These are phyloP conservation scores for Luehdorfia chinensis DNA, from an alignment of 1,140 invertebrate genomes.

Conservation along the genomic window DNA sequence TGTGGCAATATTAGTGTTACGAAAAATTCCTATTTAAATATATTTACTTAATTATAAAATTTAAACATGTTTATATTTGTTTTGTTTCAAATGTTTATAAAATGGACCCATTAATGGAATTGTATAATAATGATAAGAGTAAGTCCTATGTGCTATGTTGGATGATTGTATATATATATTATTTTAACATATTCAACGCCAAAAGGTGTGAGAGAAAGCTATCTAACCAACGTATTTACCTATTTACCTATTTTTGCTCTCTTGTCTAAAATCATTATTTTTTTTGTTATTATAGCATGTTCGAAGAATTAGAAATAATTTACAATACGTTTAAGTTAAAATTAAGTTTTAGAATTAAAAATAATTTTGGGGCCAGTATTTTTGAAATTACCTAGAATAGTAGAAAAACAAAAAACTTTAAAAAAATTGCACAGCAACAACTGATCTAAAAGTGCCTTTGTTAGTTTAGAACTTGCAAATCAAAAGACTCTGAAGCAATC, in stretches of 20 bases:
- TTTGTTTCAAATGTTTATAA: conserved; percentile 61
- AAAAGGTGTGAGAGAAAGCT: too few relatives aligned
- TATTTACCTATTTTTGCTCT: too few relatives aligned
- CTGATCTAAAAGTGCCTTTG: not conserved
- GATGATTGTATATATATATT: not conserved
- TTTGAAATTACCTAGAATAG: conserved; percentile 45
- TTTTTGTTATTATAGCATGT: conserved; percentile 4
- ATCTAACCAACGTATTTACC: too few relatives aligned
- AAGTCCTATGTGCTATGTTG: not conserved
- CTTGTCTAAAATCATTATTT: too few relatives aligned
- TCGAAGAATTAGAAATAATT: conserved; percentile 5
- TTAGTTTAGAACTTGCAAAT: not conserved
- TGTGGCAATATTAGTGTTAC: conserved; percentile 55
- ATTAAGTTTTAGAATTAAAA: conserved; percentile 22
- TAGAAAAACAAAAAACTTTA: conserved; percentile 9
- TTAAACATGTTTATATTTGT: conserved; percentile 33
- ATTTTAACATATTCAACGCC: too few relatives aligned
- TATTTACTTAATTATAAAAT: conserved; percentile 26
- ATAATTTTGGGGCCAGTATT: conserved; percentile 58
- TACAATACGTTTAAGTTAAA: too few relatives aligned
- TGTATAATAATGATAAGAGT: not conserved
- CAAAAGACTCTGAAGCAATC: conserved; percentile 13
- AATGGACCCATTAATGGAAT: conserved; percentile 15
- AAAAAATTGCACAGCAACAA: conserved; percentile 7
- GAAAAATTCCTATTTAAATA: conserved; percentile 28